Percentiles rank a stretch among this genome's conserved stretches.
These are phyloP conservation scores for Sthenelais limicola DNA, from an alignment of 2,888 invertebrate genomes.

Conservation along the genomic window DNA sequence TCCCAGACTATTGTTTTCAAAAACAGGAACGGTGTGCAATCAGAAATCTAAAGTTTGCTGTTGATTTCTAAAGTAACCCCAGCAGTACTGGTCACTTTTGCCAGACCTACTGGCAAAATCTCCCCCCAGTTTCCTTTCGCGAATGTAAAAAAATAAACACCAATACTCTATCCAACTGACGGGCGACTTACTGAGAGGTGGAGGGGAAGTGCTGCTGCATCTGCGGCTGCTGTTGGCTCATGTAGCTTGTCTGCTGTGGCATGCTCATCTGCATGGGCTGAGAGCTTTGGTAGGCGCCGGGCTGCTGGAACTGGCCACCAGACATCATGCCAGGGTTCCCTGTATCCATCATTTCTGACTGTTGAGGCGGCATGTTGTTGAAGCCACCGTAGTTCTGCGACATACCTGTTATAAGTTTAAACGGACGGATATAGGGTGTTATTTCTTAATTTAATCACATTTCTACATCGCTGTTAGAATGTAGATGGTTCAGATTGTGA, in stretches of 20 bases:
- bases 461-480: no score
- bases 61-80: no score
- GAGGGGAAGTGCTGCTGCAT: constrained; percentile 19
- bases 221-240: constrained; percentile 30
- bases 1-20: no score
- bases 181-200: constrained; percentile 28
- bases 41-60: no score
- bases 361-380: constrained; percentile 20
- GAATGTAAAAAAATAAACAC: no score
- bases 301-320: constrained; percentile 31
- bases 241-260: constrained; percentile 14
- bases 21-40: no score
- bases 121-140: no score
- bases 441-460: no score
- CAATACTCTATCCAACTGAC: neutral
- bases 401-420: constrained; percentile 15
- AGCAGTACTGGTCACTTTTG: no score
- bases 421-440: no score
- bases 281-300: constrained; percentile 16
- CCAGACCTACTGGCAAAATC: no score
- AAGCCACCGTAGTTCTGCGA: constrained; percentile 16
- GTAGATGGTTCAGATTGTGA: no score
- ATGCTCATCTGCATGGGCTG: constrained; percentile 37
- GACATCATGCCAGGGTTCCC: constrained; percentile 33
- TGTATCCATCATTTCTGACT: constrained; percentile 20